phyloP scores from a whole-genome alignment of 2,797 vertebrate genomes.

The Forpus xanthops region DNA sequence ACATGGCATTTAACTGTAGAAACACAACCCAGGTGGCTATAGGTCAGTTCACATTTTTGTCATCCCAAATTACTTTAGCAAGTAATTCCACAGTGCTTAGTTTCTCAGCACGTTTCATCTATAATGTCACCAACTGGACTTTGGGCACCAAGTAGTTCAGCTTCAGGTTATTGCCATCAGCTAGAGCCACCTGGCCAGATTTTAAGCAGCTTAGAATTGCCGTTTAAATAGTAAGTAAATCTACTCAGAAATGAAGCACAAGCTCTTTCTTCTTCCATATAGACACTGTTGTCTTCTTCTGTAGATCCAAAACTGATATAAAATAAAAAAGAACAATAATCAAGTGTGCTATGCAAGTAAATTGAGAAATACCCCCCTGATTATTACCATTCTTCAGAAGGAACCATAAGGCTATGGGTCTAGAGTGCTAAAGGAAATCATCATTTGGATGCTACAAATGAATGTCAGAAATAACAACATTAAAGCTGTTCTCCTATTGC shows the following conservation, averaged over 20 bases:
- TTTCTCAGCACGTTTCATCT: constrained; percentile 1
- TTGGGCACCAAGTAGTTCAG: background rate
- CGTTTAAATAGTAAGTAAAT: background rate
- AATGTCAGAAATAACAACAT: background rate
- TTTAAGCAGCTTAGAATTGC: background rate
- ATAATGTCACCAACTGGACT: constrained; percentile 12
- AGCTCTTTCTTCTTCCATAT: background rate
- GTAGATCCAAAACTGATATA: background rate
- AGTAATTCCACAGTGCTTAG: constrained; percentile 6
- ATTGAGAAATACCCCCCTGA: background rate
- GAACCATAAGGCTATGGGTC: background rate
- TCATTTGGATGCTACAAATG: background rate
- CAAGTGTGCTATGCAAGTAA: background rate
- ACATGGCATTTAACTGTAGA: background rate
- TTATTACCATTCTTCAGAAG: background rate
- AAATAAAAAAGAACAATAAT: background rate
- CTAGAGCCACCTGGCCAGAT: background rate
- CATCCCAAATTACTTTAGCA: background rate
- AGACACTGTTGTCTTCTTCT: background rate
- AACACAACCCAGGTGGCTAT: constrained; percentile 30
- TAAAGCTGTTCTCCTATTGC: background rate
- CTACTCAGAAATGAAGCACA: background rate
- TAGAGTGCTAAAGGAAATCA: background rate
- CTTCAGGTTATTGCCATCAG: constrained; percentile 22
- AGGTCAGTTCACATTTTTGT: constrained; percentile 20